Conservation (phyloP, 1,140 invertebrate genomes). For the Cryptotermes secundus region DNA sequence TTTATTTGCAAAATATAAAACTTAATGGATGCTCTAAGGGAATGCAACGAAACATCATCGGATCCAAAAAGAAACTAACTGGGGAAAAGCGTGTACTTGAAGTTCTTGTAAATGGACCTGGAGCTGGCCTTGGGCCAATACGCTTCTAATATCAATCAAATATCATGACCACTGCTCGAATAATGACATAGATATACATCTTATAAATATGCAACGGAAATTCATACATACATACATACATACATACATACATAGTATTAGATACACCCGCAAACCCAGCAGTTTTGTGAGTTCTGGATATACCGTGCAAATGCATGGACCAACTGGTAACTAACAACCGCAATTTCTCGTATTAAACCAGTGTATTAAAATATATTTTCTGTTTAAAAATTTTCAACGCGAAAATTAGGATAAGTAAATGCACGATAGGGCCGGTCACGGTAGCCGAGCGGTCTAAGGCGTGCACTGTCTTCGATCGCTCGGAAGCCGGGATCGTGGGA, state of each 20-base stretch:
- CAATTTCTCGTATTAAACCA: no score
- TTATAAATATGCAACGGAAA: not conserved
- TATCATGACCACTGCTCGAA: not conserved
- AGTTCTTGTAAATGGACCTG: not conserved
- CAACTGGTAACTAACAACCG: no score
- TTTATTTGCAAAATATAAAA: slow-evolving; percentile 11
- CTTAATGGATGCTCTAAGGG: not conserved
- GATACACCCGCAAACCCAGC: not conserved
- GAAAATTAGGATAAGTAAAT: no score
- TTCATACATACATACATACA: not conserved
- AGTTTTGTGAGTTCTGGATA: no score
- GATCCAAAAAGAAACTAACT: not conserved
- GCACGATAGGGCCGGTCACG: no score
- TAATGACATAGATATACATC: not conserved
- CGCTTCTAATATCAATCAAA: not conserved
- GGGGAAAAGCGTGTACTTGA: not conserved
- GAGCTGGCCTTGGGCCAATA: not conserved
- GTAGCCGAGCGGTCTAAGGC: no score
- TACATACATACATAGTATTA: not conserved
- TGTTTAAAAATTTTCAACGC: no score
- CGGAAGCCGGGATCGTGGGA: no score
- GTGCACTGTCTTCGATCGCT: no score
- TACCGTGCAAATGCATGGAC: no score
- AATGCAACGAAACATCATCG: not conserved
- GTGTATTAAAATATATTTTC: no score